Evolutionary conservation across 1,140 invertebrate genomes (phyloP).

Genomic region (Hyposmocoma kahamanoa): DNA sequence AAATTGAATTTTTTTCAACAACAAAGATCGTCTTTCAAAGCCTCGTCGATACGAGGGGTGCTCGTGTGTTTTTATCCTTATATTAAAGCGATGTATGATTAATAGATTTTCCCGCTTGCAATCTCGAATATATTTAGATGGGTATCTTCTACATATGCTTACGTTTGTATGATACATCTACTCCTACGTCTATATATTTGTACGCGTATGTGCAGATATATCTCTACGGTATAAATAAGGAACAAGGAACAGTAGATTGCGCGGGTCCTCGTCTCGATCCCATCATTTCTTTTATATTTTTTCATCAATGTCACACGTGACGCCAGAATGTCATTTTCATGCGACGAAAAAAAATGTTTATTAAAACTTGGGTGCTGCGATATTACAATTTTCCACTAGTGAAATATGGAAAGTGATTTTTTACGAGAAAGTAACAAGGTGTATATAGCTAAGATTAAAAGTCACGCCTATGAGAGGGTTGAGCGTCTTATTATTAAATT

Average conservation of each 20-base stretch:
- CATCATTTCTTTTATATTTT: conserved; percentile 71
- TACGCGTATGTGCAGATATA: no score
- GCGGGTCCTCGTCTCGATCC: conserved; percentile 35
- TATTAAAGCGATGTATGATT: no score
- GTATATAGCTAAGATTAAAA: conserved; percentile 56
- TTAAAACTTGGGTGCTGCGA: conserved; percentile 61
- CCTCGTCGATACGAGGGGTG: no score
- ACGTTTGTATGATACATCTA: no score
- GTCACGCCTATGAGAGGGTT: conserved; percentile 26
- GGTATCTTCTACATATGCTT: no score
- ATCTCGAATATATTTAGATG: no score
- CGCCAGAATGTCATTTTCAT: conserved; percentile 71
- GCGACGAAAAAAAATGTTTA: conserved; percentile 67
- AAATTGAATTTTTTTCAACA: no score
- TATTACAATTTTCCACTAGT: conserved; percentile 71
- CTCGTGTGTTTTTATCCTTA: no score
- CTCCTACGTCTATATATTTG: no score
- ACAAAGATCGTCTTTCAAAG: no score
- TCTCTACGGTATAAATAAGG: no score
- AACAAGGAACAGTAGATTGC: conserved; percentile 26
- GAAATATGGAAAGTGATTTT: conserved; percentile 72
- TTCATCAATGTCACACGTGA: conserved; percentile 73
- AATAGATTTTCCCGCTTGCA: no score
- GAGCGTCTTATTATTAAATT: conserved; percentile 15
- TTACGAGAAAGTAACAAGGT: conserved; percentile 70